Evolutionary conservation across 2,113 vertebrate species (phyloP), one percentile per base, ranked within the genome.

Genomic region (Micronisus gabar): DNA sequence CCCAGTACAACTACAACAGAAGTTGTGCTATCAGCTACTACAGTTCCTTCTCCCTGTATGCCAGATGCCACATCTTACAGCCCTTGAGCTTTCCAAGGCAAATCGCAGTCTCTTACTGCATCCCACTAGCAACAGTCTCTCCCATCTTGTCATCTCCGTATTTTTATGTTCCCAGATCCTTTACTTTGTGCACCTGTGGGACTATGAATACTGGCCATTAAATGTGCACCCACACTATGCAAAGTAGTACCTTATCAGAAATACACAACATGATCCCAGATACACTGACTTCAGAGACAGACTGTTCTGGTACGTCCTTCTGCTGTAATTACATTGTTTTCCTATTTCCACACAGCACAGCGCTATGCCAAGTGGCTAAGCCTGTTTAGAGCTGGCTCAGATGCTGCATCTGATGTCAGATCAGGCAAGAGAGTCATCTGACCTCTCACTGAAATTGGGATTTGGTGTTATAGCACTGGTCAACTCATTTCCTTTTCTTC

Each of bases 271-370:
- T 26, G 80, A 88, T 90, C 91, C 79, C 55, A 88, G 88, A 83
- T 66, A 92, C 22, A 32, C 75, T 81, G 13, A 86, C 80, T 83
- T 79, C 70, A 50, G 72, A 95, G 80, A 96, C 95, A 94, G 94
- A 76, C 59, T 91, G 95, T 95, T 95, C 95, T 86, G 83, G 73
- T 93, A 93, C 26, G 2, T 83, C 91, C 91, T 97, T 96, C 94
- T 96, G 95, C 79, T 92, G 67, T 72, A 82, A 79, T 90, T 82
- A 83, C 86, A 70, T 65, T 95, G 82, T 90, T 92, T 86, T 93
- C 75, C 58, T 95, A 83, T 95, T 95, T 96, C 74, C 82, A 83
- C 59, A 78, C 72, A 86, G 93, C 74, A 36, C 61, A 67, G 32
- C 15, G 2, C 66, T 59, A 14, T 75, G 88, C 88, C 82, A 88